Base-by-base conservation (phyloP, 1,140 invertebrate species). In the Drosophila navojoa region DNA sequence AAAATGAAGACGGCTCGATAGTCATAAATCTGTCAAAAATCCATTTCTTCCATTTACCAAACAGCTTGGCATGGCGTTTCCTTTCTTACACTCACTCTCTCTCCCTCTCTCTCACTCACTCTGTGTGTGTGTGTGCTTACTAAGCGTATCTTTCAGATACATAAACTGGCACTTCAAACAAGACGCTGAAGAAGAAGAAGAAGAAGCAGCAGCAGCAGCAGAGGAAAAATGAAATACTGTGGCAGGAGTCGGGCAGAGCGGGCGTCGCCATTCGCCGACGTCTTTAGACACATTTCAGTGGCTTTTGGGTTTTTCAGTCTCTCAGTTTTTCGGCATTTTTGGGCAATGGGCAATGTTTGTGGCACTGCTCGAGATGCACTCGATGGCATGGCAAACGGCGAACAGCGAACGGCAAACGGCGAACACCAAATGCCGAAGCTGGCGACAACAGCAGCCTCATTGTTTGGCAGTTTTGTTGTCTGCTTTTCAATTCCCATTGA, bases 21-120 rank as follows among this genome's bases (percentile, higher is more conserved):
- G 86, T 90, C 86, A 89, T 90, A 90, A 90, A 91, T 91, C 90
- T 91, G 90, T 91, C 90, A 91, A 91, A 91, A 91, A 91, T 91
- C 90, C 90, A 91, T 91, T 91, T 91, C 86, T 91, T 91, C 71
- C 90, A 91, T 91, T 87, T 91, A 79, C 82, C 76, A 74, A 75
- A 77, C 79, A 81, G 77, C 79, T 70, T 79, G 72, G 62, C 70
- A 76, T 77, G 85, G 77, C 79, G 80, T 87, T 85, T 85, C 68
- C 79, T 91, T 82, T 72, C 57, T 71, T 79, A 15, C 42, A 32
- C 42, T 44, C 42, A 44, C 42, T 60, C 66, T 16, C 49, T 71
- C 19, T 68, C 54, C 11, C 29, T 29, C 29, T 44, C 22, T 29
- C 32, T 11, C 63, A 5, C 27, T 29, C 27, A 29, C 1, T 59